Percentiles rank a stretch among this genome's conserved stretches.
Conservation (phyloP, 2,797 vertebrate species). For the Poecilia picta region DNA sequence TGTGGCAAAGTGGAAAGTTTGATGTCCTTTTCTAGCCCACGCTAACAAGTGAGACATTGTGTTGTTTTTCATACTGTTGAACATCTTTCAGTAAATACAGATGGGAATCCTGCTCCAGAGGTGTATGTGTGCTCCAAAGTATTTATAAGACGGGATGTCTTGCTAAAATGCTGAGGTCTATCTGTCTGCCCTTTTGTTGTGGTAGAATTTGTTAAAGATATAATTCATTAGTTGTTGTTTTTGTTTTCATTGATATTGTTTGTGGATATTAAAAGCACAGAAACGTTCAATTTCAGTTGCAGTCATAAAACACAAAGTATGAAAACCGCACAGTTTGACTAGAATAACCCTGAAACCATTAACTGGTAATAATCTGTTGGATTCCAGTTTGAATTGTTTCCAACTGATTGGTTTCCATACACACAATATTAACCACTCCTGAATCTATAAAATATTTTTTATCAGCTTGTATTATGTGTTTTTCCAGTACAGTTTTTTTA, state of each 20-base stretch:
- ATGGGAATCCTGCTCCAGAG: background rate
- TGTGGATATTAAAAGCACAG: background rate
- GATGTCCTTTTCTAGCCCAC: constrained; percentile 11
- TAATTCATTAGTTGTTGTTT: background rate
- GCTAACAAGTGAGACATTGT: constrained; percentile 30
- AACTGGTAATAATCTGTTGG: background rate
- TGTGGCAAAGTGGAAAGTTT: constrained; percentile 52
- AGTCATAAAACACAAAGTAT: background rate
- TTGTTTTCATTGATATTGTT: background rate
- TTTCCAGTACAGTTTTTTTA: background rate
- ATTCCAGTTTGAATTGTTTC: background rate
- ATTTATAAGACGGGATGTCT: background rate
- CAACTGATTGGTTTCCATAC: background rate
- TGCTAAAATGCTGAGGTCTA: background rate
- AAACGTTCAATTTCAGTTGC: background rate
- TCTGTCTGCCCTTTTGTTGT: background rate
- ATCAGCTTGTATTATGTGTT: background rate
- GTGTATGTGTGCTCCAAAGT: background rate
- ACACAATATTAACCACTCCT: background rate
- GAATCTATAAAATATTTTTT: background rate
- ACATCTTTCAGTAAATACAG: background rate
- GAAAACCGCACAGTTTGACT: background rate
- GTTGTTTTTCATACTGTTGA: constrained; percentile 5
- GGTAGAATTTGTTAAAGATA: background rate
- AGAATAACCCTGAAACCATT: background rate